Evolutionary conservation across 2,113 vertebrate genomes (phyloP), one percentile per base, ranked within the genome.

Genomic region (Phasianus colchicus): DNA sequence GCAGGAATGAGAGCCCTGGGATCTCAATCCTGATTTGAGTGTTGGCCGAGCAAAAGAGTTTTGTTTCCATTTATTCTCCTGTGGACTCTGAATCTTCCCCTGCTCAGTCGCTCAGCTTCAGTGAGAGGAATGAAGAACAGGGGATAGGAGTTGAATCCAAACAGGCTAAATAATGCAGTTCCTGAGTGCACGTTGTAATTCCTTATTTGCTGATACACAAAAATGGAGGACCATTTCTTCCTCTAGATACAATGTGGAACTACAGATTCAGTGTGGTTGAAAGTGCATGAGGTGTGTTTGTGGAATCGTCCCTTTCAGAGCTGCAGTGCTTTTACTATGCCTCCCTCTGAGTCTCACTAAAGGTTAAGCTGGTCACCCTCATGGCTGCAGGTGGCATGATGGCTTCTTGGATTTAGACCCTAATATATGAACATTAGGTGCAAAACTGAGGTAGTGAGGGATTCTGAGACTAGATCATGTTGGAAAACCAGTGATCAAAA

Each of bases 301-400:
- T 66, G 43, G 48, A 24, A 73, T 48, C 9, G 36, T 50, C 65
- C 34, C 29, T 82, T 13, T 36, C 54, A 87, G 22, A 84, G 30
- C 74, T 4, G 4, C 0, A 0, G 15, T 77, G n/a, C 63, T 32
- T 52, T 79, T 22, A 30, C 1, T n/a, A 0, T 30, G 18, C 34
- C 50, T 47, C 15, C 61, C 65, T 52, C 42, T 47, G 19, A 72
- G 18, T 65, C 65, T 48, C 55, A 25, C 45, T 0, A 0, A 60
- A 61, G 70, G 9, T 84, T 55, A 74, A 73, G 9, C 45, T 30
- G 27, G 48, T 66, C 75, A 29, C n/a, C n/a, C 17, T 6, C 3
- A 0, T 21, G 42, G 21, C 60, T 77, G 16, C 34, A 29, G 60
- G 3, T 2, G 11, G 19, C 22, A 2, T 9, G 16, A 32, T 78